Conservation (phyloP, 37 sponge, comb jelly and placozoan species). For the Beroe ovata region DNA sequence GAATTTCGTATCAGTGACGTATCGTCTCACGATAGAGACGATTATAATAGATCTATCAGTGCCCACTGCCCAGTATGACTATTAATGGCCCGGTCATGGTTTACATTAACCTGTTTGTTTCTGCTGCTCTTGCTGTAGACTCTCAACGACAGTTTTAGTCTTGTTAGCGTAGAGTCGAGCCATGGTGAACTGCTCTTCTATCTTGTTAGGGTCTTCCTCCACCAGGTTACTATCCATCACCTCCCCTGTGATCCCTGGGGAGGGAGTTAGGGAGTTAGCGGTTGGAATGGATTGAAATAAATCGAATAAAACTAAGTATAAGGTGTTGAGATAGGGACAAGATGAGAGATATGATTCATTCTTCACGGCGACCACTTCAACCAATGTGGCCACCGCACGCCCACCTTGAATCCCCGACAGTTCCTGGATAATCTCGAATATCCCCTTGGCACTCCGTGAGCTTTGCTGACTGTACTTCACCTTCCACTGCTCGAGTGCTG, state of each 20-base stretch:
- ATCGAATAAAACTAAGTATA: too few species aligned
- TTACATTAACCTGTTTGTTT: conserved; percentile 60
- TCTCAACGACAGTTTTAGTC: conserved; percentile 61
- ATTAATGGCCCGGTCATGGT: too few species aligned
- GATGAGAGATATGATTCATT: too few species aligned
- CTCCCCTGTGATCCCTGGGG: background rate
- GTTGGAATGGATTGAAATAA: too few species aligned
- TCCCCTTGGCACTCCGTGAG: conserved; percentile 47
- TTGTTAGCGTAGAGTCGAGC: conserved; percentile 60
- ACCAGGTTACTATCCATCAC: conserved; percentile 44
- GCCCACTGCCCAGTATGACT: too few species aligned
- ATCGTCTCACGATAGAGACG: too few species aligned
- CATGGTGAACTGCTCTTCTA: conserved; percentile 69
- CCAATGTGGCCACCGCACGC: too few species aligned
- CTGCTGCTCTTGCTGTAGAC: background rate
- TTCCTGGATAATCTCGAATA: conserved; percentile 41
- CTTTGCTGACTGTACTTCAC: conserved; percentile 37
- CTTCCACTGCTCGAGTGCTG: conserved; percentile 47
- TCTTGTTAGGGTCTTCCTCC: conserved; percentile 67
- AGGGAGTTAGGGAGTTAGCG: background rate
- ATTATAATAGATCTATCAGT: too few species aligned
- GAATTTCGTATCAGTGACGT: too few species aligned
- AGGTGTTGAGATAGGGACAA: too few species aligned
- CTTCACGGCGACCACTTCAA: too few species aligned
- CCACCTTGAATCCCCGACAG: background rate